phyloP scores from a whole-genome alignment of 2,888 invertebrate species.

The Drosophila maculinotata region DNA sequence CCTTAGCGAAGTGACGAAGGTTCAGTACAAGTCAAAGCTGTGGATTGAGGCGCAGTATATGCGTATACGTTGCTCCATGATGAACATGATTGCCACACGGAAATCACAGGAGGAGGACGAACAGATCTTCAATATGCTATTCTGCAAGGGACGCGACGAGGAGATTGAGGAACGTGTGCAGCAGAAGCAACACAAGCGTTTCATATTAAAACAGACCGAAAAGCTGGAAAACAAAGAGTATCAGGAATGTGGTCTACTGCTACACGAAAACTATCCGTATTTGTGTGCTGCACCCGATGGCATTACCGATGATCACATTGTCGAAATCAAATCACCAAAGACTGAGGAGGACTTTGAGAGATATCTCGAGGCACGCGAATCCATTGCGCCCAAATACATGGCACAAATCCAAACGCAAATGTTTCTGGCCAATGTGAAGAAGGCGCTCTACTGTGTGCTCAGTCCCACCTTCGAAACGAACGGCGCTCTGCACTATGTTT shows the following conservation, averaged over 20 bases:
- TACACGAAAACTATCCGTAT: conserved; percentile 83
- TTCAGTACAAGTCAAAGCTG: conserved; percentile 80
- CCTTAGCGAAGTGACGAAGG: conserved; percentile 77
- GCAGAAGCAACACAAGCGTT: conserved; percentile 84
- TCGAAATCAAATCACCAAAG: conserved; percentile 84
- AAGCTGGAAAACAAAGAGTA: conserved; percentile 84
- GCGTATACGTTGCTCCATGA: conserved; percentile 83
- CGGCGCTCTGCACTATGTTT: conserved; percentile 84
- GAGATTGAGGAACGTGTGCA: conserved; percentile 81
- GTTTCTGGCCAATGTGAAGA: conserved; percentile 84
- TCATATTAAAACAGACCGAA: conserved; percentile 84
- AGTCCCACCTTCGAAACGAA: conserved; percentile 84
- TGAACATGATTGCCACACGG: conserved; percentile 81
- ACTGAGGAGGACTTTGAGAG: conserved; percentile 85
- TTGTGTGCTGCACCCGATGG: conserved; percentile 84
- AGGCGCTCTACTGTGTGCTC: conserved; percentile 84
- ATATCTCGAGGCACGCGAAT: conserved; percentile 83
- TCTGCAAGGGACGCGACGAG: conserved; percentile 83
- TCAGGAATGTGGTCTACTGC: conserved; percentile 81
- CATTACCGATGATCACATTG: conserved; percentile 84
- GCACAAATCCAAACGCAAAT: conserved; percentile 85
- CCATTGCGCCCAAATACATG: conserved; percentile 85
- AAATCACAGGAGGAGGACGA: conserved; percentile 81
- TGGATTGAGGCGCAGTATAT: conserved; percentile 84
- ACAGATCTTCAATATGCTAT: conserved; percentile 80